Evolutionary conservation across 2,888 invertebrate genomes (phyloP).

Genomic region (Agriopis leucophaearia): DNA sequence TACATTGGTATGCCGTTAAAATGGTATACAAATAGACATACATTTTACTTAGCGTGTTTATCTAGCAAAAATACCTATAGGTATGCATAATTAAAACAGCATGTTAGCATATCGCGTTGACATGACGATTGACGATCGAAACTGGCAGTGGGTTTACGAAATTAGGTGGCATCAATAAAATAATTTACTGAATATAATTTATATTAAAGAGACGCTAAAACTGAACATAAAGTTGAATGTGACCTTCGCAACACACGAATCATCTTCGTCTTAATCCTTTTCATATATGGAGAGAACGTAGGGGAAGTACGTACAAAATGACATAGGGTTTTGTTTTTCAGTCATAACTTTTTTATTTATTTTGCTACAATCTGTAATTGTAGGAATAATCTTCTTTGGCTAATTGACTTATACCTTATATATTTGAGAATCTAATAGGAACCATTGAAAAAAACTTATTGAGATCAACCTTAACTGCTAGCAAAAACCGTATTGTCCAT

Average conservation of each 20-base stretch:
- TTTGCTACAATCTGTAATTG: too few relatives aligned
- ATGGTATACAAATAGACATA: conserved; percentile 12
- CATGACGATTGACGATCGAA: conserved; percentile 9
- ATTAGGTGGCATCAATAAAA: not conserved
- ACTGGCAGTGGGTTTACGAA: conserved; percentile 6
- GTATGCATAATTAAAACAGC: conserved; percentile 26
- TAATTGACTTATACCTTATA: too few relatives aligned
- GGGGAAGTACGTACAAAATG: too few relatives aligned
- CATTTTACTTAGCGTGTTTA: conserved; percentile 10
- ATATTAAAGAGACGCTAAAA: not conserved
- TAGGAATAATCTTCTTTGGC: too few relatives aligned
- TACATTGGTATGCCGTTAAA: conserved; percentile 13
- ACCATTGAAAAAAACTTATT: too few relatives aligned
- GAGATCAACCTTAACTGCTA: too few relatives aligned
- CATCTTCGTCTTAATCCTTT: conserved; percentile 8
- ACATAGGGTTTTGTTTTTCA: too few relatives aligned
- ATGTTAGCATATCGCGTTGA: conserved; percentile 21
- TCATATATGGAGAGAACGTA: conserved; percentile 5
- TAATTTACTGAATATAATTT: not conserved
- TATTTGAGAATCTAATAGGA: too few relatives aligned
- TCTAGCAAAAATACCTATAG: conserved; percentile 8
- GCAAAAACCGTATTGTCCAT: too few relatives aligned
- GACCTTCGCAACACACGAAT: conserved; percentile 6
- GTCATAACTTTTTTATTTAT: too few relatives aligned
- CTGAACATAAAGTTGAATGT: not conserved